Evolutionary conservation across 2,888 invertebrate genomes (phyloP).

Genomic region (Folsomia manolachei): DNA sequence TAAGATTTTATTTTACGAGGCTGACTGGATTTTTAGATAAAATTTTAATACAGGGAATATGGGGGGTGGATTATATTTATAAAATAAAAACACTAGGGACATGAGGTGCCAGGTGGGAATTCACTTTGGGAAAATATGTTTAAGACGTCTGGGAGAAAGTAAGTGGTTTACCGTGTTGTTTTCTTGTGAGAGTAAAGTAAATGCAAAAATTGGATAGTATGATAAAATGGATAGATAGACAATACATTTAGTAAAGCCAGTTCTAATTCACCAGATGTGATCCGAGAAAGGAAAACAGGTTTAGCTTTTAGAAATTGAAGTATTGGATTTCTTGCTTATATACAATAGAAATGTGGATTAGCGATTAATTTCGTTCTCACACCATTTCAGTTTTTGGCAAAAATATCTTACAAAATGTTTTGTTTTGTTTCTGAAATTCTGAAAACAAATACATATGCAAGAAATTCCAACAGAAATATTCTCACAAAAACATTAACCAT

Average conservation of each 20-base stretch:
- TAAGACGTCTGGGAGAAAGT: not conserved
- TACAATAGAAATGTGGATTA: not conserved
- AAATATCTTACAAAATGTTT: too few relatives aligned
- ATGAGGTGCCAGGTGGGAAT: not conserved
- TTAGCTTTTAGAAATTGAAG: not conserved
- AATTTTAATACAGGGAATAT: not conserved
- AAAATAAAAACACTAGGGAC: too few relatives aligned
- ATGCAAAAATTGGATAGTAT: too few relatives aligned
- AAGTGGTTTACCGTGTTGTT: not conserved
- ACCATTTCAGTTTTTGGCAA: too few relatives aligned
- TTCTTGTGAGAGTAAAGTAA: too few relatives aligned
- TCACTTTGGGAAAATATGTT: too few relatives aligned
- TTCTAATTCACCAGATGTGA: not conserved
- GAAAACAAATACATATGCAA: too few relatives aligned
- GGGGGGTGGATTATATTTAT: not conserved
- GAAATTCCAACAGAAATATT: too few relatives aligned
- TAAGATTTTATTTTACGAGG: not conserved
- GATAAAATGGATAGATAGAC: not conserved
- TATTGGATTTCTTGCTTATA: too few relatives aligned
- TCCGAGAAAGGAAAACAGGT: not conserved
- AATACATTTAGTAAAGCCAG: too few relatives aligned
- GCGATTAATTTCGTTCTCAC: not conserved
- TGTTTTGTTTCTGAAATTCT: too few relatives aligned
- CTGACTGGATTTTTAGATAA: not conserved
- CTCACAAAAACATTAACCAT: too few relatives aligned